These are phyloP conservation scores for Dioctria linearis DNA, from an alignment of 2,888 invertebrate species.

Conservation along the genomic window DNA sequence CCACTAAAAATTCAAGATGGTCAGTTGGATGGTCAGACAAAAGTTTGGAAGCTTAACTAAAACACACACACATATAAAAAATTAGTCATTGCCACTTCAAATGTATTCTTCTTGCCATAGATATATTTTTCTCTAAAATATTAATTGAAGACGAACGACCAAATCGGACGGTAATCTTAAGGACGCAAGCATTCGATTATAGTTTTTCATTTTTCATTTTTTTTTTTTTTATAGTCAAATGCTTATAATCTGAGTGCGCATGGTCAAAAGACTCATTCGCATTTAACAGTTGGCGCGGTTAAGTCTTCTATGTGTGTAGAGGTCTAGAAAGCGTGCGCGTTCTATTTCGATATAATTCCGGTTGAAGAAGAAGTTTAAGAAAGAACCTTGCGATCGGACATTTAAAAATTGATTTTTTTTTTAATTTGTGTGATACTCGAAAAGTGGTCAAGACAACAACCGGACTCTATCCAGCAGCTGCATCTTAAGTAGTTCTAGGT, in stretches of 20 bases:
- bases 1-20: constrained; percentile 1
- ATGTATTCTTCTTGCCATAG: too few relatives aligned
- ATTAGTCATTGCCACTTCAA: too few relatives aligned
- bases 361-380: neutral
- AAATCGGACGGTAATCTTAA: constrained; percentile 21
- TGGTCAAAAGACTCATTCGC: constrained; percentile 48
- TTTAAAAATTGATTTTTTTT: too few relatives aligned
- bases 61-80: too few relatives aligned
- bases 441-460: constrained; percentile 14
- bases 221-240: constrained; percentile 27
- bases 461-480: neutral
- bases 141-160: neutral
- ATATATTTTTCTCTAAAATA: neutral
- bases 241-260: constrained; percentile 45
- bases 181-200: constrained; percentile 4
- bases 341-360: neutral
- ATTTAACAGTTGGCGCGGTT: constrained; percentile 16
- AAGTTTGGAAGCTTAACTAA: too few relatives aligned
- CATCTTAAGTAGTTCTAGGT: neutral
- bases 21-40: neutral
- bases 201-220: neutral
- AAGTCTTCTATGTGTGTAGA: neutral
- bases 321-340: constrained; percentile 7
- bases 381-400: neutral
- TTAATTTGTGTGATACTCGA: neutral